Base-by-base conservation (phyloP, 2,113 vertebrate species). In the Brachyistius frenatus region DNA sequence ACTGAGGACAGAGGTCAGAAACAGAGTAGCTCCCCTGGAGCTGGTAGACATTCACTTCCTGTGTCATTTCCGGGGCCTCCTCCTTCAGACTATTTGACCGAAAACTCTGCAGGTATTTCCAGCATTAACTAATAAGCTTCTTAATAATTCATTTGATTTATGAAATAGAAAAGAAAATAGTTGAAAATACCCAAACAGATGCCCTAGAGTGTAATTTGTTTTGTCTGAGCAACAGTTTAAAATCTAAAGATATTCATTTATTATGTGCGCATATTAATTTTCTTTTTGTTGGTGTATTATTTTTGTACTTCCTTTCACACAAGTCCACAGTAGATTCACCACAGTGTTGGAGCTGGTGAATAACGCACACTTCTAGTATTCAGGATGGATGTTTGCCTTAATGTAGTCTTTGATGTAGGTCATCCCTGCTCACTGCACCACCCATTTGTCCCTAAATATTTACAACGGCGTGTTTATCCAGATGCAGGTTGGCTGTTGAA, bases 1-100 rank as follows among this genome's bases (percentile, higher is more conserved):
- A 5, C 23, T 10, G 53, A 73, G 66, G 82, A 85, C 71, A 69
- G 31, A 79, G 78, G 63, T 79, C 73, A 63, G 31, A 14, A 9
- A 3, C 46, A 7, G 73, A 50, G 14, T 14, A 5, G 11, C 47
- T 50, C 32, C n/a, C 47, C 32, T 23, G 37, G 32, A 55, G 61
- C 33, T 47, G 36, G 16, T 7, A 52, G 49, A 16, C 49, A 52
- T 52, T 52, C 49, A 7, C n/a, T 23, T 14, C 16, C 11, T 8
- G 30, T n/a, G 37, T 39, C 53, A 44, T 30, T 31, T 75, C 71
- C 16, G 10, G 65, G 36, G 15, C 65, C 56, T 55, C 4, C 15
- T 5, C 47, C 47, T 16, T 1, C 47, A 16, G 3, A 16, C 47
- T 50, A 16, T 50, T 16, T 50, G 6, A 5, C 49, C 7, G 15